Conservation (phyloP, 2,888 invertebrate species). For the Isotomurus palustris region DNA sequence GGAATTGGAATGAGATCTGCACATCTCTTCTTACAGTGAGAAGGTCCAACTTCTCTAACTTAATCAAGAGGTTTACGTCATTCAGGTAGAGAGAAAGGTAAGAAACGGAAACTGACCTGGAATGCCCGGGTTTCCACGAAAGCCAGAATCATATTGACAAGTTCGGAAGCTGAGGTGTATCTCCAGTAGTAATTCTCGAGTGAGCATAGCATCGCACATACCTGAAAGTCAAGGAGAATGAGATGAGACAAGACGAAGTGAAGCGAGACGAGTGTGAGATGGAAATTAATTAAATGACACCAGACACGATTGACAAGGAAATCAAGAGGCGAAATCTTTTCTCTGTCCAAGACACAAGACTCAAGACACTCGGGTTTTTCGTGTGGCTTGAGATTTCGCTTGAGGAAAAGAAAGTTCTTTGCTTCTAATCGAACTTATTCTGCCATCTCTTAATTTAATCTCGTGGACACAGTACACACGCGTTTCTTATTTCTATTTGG, state of each 20-base stretch:
- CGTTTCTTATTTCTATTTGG: too few species aligned
- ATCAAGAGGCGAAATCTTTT: too few species aligned
- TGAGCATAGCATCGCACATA: conserved; percentile 86
- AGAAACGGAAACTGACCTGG: conserved; percentile 52
- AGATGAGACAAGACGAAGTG: conserved; percentile 1
- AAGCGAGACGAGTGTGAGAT: too few species aligned
- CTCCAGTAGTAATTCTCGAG: conserved; percentile 94
- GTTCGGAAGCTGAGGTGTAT: conserved; percentile 86
- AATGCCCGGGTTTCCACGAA: conserved; percentile 83
- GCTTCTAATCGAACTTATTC: neutral
- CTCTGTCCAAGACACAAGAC: too few species aligned
- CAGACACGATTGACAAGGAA: too few species aligned
- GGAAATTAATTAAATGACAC: neutral
- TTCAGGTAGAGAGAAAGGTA: neutral
- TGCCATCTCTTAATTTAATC: neutral
- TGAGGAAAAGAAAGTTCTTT: neutral
- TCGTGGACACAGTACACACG: neutral
- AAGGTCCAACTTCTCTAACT: neutral
- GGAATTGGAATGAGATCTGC: too few species aligned
- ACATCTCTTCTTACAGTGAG: too few species aligned
- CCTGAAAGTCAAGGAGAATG: conserved; percentile 53
- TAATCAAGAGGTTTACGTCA: neutral
- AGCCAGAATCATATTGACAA: conserved; percentile 89
- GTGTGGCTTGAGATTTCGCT: neutral
- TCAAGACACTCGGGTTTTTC: too few species aligned